A percentile compares a stretch with the other conserved stretches of the same genome.
Evolutionary conservation across 2,888 invertebrate species (phyloP).

Genomic region (Ischnura elegans): DNA sequence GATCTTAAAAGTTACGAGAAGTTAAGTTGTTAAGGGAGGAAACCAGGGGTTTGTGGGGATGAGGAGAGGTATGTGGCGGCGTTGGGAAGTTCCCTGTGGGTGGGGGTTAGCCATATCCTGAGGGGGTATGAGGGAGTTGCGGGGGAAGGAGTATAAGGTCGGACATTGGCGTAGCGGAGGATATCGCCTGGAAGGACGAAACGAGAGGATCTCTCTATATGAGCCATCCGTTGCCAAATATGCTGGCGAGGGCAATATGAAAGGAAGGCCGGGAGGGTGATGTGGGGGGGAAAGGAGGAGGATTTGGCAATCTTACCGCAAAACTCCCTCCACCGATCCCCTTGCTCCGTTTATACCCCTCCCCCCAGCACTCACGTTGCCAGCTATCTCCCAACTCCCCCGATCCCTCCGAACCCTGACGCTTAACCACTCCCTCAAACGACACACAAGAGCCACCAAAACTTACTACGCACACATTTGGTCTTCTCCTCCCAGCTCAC

Average conservation of each 20-base stretch:
- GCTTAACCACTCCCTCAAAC: slow-evolving; percentile 1
- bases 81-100: background rate
- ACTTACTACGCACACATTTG: slow-evolving; percentile 58
- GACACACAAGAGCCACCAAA: slow-evolving; percentile 41
- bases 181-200: slow-evolving; percentile 60
- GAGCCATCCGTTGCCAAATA: slow-evolving; percentile 66
- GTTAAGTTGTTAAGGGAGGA: too few species aligned
- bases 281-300: background rate
- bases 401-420: background rate
- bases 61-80: background rate
- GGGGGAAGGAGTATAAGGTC: background rate
- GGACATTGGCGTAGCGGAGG: slow-evolving; percentile 22
- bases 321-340: background rate
- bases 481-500: background rate
- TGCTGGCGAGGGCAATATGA: slow-evolving; percentile 63
- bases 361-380: too few species aligned
- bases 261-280: background rate
- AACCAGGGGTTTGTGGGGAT: background rate
- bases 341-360: background rate
- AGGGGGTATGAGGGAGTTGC: background rate
- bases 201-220: slow-evolving; percentile 65
- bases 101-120: too few species aligned
- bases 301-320: slow-evolving; percentile 63
- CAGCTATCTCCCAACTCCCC: background rate
- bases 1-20: too few species aligned